Conservation (phyloP, 1,140 invertebrate species). For the Drosophila insularis region DNA sequence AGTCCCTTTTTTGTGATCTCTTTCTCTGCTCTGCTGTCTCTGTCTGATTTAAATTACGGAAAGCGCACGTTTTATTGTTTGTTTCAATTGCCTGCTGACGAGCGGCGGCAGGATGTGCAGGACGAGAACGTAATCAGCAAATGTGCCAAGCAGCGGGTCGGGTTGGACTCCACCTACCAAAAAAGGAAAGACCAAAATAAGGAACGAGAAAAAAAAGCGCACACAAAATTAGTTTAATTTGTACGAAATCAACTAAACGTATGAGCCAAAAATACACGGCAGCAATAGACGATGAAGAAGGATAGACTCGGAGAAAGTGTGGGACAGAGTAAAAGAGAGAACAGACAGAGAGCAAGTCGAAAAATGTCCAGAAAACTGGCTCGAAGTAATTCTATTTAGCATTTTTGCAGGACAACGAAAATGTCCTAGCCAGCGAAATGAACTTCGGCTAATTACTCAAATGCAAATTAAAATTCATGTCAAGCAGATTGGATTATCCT, state of each 20-base stretch:
- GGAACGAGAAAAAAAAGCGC: constrained; percentile 43
- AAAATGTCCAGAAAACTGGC: constrained; percentile 43
- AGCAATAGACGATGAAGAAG: constrained; percentile 8
- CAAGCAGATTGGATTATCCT: constrained; percentile 81
- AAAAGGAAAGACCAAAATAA: constrained; percentile 9
- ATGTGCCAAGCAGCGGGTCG: constrained; percentile 58
- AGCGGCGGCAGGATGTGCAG: constrained; percentile 48
- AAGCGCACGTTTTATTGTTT: constrained; percentile 80
- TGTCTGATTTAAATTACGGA: constrained; percentile 73
- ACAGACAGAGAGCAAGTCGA: constrained; percentile 9
- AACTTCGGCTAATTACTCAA: constrained; percentile 78
- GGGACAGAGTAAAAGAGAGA: neutral
- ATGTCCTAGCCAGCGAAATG: constrained; percentile 62
- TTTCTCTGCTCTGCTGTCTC: constrained; percentile 13
- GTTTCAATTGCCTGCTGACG: constrained; percentile 77
- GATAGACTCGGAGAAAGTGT: too few relatives aligned
- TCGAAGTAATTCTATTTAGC: constrained; percentile 74
- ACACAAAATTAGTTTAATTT: constrained; percentile 75
- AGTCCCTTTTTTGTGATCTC: constrained; percentile 48
- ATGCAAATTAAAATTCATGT: constrained; percentile 81
- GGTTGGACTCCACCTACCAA: constrained; percentile 10
- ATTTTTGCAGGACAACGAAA: constrained; percentile 50
- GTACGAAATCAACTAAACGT: constrained; percentile 76
- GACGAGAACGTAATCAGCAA: constrained; percentile 73
- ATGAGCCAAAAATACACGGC: constrained; percentile 33